These are phyloP conservation scores for Sesamia inferens DNA, from an alignment of 2,888 invertebrate genomes.

Conservation along the genomic window DNA sequence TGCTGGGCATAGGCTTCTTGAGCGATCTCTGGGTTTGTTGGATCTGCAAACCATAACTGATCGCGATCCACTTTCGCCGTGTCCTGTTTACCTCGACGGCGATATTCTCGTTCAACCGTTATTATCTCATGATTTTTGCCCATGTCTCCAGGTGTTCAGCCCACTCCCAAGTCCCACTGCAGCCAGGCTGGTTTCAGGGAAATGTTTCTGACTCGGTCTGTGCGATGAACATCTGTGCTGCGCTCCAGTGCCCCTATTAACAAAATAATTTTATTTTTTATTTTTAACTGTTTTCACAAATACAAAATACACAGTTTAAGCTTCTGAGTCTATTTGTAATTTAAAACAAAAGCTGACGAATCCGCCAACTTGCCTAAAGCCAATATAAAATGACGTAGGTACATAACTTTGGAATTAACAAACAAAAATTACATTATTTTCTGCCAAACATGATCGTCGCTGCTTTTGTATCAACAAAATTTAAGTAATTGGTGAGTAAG, in stretches of 20 bases:
- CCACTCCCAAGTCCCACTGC: no score
- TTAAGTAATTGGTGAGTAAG: not conserved
- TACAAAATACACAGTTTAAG: not conserved
- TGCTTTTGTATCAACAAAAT: not conserved
- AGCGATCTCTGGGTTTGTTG: not conserved
- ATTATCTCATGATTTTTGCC: no score
- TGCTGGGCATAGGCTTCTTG: not conserved
- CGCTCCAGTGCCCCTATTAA: not conserved
- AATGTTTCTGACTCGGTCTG: not conserved
- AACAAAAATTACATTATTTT: not conserved
- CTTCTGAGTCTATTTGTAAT: not conserved
- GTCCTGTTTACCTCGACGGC: not conserved
- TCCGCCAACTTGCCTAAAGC: not conserved
- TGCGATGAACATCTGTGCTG: not conserved
- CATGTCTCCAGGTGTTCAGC: no score
- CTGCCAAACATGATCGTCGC: not conserved
- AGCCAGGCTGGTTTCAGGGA: no score
- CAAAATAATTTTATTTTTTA: not conserved
- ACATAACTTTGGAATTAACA: constrained; percentile 17
- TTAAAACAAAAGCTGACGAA: not conserved
- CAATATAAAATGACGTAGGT: constrained; percentile 24
- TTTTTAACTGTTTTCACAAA: no score
- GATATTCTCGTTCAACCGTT: not conserved
- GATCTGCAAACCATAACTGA: not conserved
- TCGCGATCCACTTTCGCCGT: not conserved